Base-by-base conservation (phyloP, 1,140 invertebrate species). In the Ceratina calcarata region DNA sequence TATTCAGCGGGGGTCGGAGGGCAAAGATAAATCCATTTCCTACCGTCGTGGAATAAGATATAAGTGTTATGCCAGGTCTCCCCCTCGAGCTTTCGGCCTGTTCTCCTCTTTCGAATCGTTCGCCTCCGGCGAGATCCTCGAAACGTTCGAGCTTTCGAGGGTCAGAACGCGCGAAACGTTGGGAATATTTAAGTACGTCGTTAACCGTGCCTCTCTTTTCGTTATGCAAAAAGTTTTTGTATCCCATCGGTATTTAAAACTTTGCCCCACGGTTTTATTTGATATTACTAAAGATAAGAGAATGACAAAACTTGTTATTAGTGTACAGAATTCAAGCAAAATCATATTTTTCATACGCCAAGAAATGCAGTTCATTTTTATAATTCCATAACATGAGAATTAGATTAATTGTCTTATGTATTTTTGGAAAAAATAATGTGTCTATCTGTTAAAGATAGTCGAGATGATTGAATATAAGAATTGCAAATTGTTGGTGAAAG, bases 21-120 rank as follows among this genome's bases (percentile, higher is more conserved):
- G 80, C 84, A 83, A 71, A 80, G 86, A 91, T 91, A 91, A 91
- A 91, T 91, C 87, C 90, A 91, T 91, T 91, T 89, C 87, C 84
- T 88, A 86, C 87, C 88, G 71, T 73, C 65, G 77, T 61, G 81
- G 87, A 90, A 91, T 91, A 91, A 88, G 84, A 85, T 90, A 91
- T 89, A 89, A 90, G 88, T 74, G 81, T 75, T 83, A 66, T 85
- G 84, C 89, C 86, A 83, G 71, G 67, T 51, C 60, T 67, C 71
- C 78, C 83, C 81, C 80, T 86, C 76, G 69, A 61, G 73, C 83
- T 66, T 55, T 45, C 57, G 16, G 13, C 8, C n/a, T 45, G 49
- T 68, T 74, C 27, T 53, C 74, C 68, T 45, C 32, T 67, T 64
- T 4, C 72, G 81, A 74, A 80, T 7, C n/a, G 8, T 45, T 3